These are phyloP conservation scores for Bombyx mandarina DNA, from an alignment of 1,140 invertebrate genomes.

Conservation along the genomic window DNA sequence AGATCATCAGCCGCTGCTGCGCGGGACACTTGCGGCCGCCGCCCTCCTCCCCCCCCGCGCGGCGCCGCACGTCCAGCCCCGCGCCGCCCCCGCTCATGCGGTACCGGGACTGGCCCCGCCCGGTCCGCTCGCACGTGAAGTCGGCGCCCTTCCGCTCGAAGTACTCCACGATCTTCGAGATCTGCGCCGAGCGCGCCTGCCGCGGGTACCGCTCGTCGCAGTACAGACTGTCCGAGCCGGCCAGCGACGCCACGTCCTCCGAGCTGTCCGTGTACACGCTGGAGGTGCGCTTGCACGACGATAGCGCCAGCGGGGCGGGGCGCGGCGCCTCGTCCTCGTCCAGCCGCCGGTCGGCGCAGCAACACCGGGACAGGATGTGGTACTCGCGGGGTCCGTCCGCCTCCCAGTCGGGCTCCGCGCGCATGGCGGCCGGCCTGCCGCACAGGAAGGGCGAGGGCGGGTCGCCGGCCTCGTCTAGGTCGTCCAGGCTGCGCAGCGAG, in stretches of 20 bases:
- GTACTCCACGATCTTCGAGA: conserved; percentile 89
- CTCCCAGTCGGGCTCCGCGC: conserved; percentile 7
- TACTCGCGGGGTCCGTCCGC: conserved; percentile 27
- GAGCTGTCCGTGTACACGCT: conserved; percentile 90
- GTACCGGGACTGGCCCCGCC: conserved; percentile 12
- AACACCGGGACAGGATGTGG: conserved; percentile 42
- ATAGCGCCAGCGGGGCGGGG: conserved; percentile 10
- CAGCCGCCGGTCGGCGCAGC: conserved; percentile 23
- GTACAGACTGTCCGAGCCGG: conserved; percentile 78
- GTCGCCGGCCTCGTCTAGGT: conserved; percentile 33
- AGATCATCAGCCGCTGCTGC: conserved; percentile 77
- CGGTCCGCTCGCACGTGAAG: conserved; percentile 46
- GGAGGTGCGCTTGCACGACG: conserved; percentile 75
- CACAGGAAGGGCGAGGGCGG: conserved; percentile 40
- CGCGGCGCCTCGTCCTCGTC: conserved; percentile 6
- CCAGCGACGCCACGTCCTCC: conserved; percentile 85
- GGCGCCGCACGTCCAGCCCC: conserved; percentile 40
- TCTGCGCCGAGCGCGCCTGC: conserved; percentile 76
- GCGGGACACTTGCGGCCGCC: conserved; percentile 37
- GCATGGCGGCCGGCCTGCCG: conserved; percentile 19
- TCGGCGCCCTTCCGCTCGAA: conserved; percentile 81
- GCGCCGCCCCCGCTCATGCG: conserved; percentile 15
- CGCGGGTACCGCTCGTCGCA: conserved; percentile 77
- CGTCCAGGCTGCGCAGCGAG: conserved; percentile 75
- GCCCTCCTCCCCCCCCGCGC: conserved; percentile 28